Evolutionary conservation across 2,113 vertebrate species (phyloP).

Genomic region (Paraplagusia blochii): DNA sequence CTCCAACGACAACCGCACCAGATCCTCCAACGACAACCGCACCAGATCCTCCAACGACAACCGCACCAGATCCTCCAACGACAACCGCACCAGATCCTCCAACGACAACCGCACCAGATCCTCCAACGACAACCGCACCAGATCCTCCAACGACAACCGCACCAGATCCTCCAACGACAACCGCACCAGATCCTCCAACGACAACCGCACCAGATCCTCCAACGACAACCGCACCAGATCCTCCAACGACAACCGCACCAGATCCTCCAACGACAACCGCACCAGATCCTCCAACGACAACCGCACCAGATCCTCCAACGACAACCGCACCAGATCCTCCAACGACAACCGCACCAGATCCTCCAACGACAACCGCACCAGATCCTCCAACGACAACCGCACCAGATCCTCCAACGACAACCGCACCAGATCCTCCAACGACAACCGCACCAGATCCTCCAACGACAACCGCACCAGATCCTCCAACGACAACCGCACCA

Average conservation of each 20-base stretch:
- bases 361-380: background rate
- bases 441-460: background rate
- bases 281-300: background rate
- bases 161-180: background rate
- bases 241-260: background rate
- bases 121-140: background rate
- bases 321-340: background rate
- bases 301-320: background rate
- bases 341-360: background rate
- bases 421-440: background rate
- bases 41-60: conserved; percentile 3
- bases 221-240: background rate
- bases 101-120: background rate
- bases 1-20: background rate
- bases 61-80: background rate
- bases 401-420: background rate
- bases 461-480: background rate
- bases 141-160: background rate
- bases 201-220: background rate
- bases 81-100: background rate
- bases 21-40: background rate
- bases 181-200: background rate
- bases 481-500: background rate
- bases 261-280: background rate
- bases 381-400: background rate